phyloP scores from a whole-genome alignment of 2,113 vertebrate species.

The Gymnobelideus leadbeateri region DNA sequence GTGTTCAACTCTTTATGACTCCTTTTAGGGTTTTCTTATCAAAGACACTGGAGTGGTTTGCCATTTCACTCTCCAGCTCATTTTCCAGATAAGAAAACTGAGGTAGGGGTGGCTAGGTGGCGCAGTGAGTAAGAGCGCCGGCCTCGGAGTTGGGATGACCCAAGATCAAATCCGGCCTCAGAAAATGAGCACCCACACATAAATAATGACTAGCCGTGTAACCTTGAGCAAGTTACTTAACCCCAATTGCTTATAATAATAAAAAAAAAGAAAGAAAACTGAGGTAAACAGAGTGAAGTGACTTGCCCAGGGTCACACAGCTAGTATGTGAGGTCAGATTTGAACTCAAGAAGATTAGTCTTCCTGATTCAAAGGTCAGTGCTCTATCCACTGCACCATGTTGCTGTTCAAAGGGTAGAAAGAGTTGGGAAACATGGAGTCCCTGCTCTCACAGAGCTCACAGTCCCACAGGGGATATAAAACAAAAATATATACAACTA shows the following conservation, averaged over 20 bases:
- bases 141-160: too few species aligned
- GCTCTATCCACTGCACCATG: neutral
- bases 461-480: neutral
- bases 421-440: neutral
- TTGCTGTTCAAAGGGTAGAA: neutral
- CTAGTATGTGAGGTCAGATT: neutral
- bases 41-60: neutral
- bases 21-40: too few species aligned
- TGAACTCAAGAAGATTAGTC: neutral
- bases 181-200: too few species aligned
- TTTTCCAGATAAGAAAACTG: neutral
- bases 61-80: neutral
- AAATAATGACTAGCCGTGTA: too few species aligned
- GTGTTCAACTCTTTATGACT: neutral
- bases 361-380: neutral
- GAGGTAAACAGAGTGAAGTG: neutral
- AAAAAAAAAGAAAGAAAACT: too few species aligned
- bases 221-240: too few species aligned
- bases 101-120: too few species aligned
- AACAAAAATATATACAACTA: neutral
- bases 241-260: too few species aligned
- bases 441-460: neutral
- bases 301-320: neutral
- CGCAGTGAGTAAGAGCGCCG: too few species aligned
- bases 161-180: too few species aligned